Base-by-base conservation (phyloP, 2,888 invertebrate species). In the Gisinianus flammeolus region DNA sequence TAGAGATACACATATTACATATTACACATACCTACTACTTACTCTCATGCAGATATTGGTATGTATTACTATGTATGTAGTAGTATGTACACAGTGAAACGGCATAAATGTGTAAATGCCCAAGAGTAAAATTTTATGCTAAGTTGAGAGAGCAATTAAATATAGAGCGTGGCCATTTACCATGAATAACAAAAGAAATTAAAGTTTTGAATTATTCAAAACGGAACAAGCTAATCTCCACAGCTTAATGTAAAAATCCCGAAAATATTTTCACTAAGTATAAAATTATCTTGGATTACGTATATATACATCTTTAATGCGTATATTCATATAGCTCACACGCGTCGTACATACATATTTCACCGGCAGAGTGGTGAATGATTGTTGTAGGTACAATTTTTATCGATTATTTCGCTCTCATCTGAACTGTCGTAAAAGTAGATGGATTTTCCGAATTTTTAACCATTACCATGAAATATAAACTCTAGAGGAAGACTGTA, bases 231-330 rank as follows among this genome's bases (percentile, higher is more conserved):
- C 16, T 44, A 44, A 73, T 73, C 73, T 22, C 56, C 22, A 12
- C 72, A 58, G 22, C 31, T 72, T 73, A 73, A 62, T 73, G 73
- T 62, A 73, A 22, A 73, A 73, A 73, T 73, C 73, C 73, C 73
- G 73, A 73, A 73, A 73, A 73, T 70, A 54, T 54, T 52, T 54
- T 70, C 54, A 22, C 66, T 19, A 35, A 31, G 2, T 68, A 33
- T 68, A 67, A 67, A 67, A 67, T 67, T 19, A 30, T 28, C 24
- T 66, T 4, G 24, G 4, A 28, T 30, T 67, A 6, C 2, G 28
- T 10, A 16, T 5, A 31, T 30, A 12, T 33, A 16, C 67, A 67
- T 67, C 67, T 26, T 16, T 26, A 66, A 8, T n/a, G n/a, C n/a
- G n/a, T n/a, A n/a, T n/a, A n/a, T n/a, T n/a, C n/a, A n/a, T n/a